phyloP scores from a whole-genome alignment of 1,140 invertebrate genomes.

The Fopius arisanus region DNA sequence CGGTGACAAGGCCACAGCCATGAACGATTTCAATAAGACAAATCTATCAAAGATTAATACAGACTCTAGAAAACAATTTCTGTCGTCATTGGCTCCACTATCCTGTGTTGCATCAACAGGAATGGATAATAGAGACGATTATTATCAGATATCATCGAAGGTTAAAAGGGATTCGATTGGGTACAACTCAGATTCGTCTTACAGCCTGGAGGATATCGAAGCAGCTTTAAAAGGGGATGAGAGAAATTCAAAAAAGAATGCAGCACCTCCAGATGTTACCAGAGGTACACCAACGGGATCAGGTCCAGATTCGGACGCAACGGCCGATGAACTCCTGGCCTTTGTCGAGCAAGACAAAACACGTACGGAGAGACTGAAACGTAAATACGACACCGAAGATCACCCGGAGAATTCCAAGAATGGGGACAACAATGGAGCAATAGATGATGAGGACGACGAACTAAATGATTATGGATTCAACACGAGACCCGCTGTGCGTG shows the following conservation, averaged over 20 bases:
- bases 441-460: constrained; percentile 78
- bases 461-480: constrained; percentile 90
- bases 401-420: constrained; percentile 18
- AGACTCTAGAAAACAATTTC: constrained; percentile 74
- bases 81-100: constrained; percentile 77
- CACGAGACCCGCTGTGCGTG: constrained; percentile 83
- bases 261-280: constrained; percentile 74
- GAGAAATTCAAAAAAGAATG: constrained; percentile 64
- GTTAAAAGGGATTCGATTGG: constrained; percentile 64
- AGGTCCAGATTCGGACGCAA: constrained; percentile 50
- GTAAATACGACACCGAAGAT: constrained; percentile 70
- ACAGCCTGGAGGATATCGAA: constrained; percentile 75
- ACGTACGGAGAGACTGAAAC: constrained; percentile 80
- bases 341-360: constrained; percentile 86
- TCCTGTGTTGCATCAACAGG: constrained; percentile 74
- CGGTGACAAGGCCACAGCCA: constrained; percentile 50
- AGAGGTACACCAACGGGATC: constrained; percentile 70
- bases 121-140: constrained; percentile 72
- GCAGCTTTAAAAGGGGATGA: constrained; percentile 65
- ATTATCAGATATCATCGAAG: constrained; percentile 71
- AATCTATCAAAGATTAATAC: constrained; percentile 58
- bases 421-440: constrained; percentile 7
- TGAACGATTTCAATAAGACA: constrained; percentile 53
- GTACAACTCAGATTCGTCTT: constrained; percentile 65
- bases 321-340: constrained; percentile 77